Base-by-base conservation (phyloP, 2,888 invertebrate species). In the Torymus tubicola region DNA sequence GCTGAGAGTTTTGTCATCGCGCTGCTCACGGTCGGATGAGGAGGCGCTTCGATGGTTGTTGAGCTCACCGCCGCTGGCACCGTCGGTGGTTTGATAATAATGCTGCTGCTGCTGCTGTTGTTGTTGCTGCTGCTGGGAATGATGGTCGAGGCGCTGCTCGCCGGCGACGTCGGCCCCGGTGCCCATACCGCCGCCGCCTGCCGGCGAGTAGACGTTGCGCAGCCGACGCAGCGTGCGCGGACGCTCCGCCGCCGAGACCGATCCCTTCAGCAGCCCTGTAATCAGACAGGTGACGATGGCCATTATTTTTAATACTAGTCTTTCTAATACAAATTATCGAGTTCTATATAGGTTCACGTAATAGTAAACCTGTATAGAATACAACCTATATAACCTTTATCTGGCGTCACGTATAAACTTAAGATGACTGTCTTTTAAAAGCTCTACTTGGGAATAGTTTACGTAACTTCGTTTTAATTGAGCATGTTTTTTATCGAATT, bases 251-350 rank as follows among this genome's bases (percentile, higher is more conserved):
- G 95, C 94, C 80, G 84, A 83, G 81, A 95, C 94, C 78, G 96
- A 96, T 86, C 96, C 96, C 91, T 96, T 96, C 90, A 96, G 94
- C 87, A 96, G 93, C 90, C 96, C 96, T 94, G 93, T 81, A 90
- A 91, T 89, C 91, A 87, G 8, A 42, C 42, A 42, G 42, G 42
- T 42, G 42, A 42, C 42, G 42, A 8, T 42, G 8, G 42, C 42
- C 42, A 8, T 42, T 21, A 8, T 42, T 42, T 8, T 42, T 42
- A 42, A 42, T 5, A 0, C 5, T 42, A 42, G 8, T 42, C 42
- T 42, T 42, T 42, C 8, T 42, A 42, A 42, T 42, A 42, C 42
- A 42, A 42, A 42, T 42, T 8, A 42, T 42, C 42, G 42, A 8
- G 42, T 42, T 42, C 8, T 42, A 8, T 5, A 42, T 42, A 42